These are phyloP conservation scores for Gorsachius goisagi DNA, from an alignment of 2,113 vertebrate species.

Conservation along the genomic window DNA sequence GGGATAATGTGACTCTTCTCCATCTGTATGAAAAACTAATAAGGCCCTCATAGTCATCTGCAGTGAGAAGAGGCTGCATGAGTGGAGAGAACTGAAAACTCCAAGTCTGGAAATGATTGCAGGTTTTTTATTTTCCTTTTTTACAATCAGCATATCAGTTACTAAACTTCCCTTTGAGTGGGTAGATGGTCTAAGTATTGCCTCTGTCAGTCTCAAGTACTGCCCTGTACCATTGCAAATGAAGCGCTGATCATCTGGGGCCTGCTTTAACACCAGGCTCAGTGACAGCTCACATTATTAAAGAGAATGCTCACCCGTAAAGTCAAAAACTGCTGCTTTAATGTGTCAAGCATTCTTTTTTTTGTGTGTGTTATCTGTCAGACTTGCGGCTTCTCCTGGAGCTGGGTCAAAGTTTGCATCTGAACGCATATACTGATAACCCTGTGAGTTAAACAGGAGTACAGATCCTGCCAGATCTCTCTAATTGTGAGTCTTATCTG, in stretches of 20 bases:
- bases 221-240: background rate
- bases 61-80: background rate
- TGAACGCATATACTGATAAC: background rate
- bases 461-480: background rate
- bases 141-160: background rate
- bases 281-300: slow-evolving; percentile 62
- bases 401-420: slow-evolving; percentile 44
- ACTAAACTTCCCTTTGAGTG: background rate
- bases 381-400: background rate
- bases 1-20: background rate
- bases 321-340: slow-evolving; percentile 19
- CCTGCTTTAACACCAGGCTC: background rate
- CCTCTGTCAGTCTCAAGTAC: background rate
- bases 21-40: background rate
- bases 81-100: background rate
- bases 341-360: slow-evolving; percentile 42
- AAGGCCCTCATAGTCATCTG: background rate
- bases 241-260: background rate
- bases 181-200: background rate
- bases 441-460: background rate
- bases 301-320: slow-evolving; percentile 28
- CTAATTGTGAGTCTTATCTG: background rate
- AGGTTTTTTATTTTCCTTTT: background rate
- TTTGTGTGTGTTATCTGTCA: background rate
- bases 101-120: background rate